Base-by-base conservation (phyloP, 2,797 vertebrate genomes). In the Gadopsis bispinosus region DNA sequence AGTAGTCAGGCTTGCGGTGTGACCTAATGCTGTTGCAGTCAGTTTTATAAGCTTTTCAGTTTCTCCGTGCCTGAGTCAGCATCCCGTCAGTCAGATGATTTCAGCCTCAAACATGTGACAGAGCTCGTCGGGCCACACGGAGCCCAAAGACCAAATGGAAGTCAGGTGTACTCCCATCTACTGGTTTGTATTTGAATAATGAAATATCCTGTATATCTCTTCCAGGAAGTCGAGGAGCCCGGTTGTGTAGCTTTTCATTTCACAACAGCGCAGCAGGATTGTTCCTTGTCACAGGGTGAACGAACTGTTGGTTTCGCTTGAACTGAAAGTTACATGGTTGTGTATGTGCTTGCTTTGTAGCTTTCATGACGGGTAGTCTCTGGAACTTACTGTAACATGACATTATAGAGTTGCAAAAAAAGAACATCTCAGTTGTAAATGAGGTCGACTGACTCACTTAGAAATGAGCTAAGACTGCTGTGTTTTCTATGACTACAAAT, bases 81-180 rank as follows among this genome's bases (percentile, higher is more conserved):
- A 31, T 84, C 85, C 85, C 77, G 77, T 88, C 82, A 82, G 86
- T 92, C 91, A 86, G 74, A 67, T 91, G 90, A 84, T 69, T 67
- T 68, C 53, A 70, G 59, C 35, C 56, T 68, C 48, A 61, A n/a
- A 64, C 91, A 88, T 89, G 88, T 91, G 91, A 91, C 17, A 0
- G n/a, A 17, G 6, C 11, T 7, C 48, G 19, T 26, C 14, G 53
- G 75, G 59, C 53, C 50, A 33, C 29, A 31, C 9, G 0, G 45
- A 66, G 35, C 58, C 59, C 73, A 81, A 86, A 3, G 3, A 56
- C 33, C 10, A 69, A 41, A 63, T 19, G 13, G 16, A 47, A 81
- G 64, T 74, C 53, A 33, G 0, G 58, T 4, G 4, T 2, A 3
- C 19, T 62, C 13, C 9, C 12, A 3, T 16, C 7, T 54, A 33